Base-by-base conservation (phyloP, 2,113 vertebrate genomes). In the Clarias magur region DNA sequence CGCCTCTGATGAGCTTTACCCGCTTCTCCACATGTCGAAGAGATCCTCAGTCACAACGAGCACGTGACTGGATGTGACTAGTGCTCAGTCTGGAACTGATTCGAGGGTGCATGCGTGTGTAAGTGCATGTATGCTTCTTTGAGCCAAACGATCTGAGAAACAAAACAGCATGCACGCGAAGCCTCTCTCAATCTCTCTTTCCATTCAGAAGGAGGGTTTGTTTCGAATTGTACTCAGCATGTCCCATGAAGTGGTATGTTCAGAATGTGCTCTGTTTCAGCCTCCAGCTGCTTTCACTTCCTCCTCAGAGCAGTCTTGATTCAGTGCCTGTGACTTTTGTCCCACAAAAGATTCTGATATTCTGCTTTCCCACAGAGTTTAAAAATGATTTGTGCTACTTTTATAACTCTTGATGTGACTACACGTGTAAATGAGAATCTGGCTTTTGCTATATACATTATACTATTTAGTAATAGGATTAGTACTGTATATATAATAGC, bases 221-320 rank as follows among this genome's bases (percentile, higher is more conserved):
- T 11, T 65, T 10, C 25, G 87, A 84, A 82, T 68, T 57, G 56
- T 83, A 65, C 88, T 86, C 48, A 72, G 12, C 67, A 62, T 30
- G 38, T 80, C 65, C 38, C 78, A 42, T 63, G 38, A 81, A 59
- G 53, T 78, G 80, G 76, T 78, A 90, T 85, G 63, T 88, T 15
- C 84, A 81, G 83, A 73, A 89, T 82, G 85, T 87, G 54, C 34
- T 89, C 57, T 81, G 67, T 67, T 87, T 19, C 68, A 42, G 79
- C 76, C 80, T 81, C 54, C 56, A 30, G 48, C 80, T 81, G 56
- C 72, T 11, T 63, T 62, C 4, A 84, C 68, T 53, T 78, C 30
- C 63, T 86, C 21, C 62, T 67, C 38, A 59, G 48, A 56, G 73
- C 56, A 23, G 57, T 4, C 9, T 65, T 82, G 60, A 82, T n/a